phyloP scores from a whole-genome alignment of 1,140 invertebrate genomes.

The Bilobella aurantiaca region DNA sequence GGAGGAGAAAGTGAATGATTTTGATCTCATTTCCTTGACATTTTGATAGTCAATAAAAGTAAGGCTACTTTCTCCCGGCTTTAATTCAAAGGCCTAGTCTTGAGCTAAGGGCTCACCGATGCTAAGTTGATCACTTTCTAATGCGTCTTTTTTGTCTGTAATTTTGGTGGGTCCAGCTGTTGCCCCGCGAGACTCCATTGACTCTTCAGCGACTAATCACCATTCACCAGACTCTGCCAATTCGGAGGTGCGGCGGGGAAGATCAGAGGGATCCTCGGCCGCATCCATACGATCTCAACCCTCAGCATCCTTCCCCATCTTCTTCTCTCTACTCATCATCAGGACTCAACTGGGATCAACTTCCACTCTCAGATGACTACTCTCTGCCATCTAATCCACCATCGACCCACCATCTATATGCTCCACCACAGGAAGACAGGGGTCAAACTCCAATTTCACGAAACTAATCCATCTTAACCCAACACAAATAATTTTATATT shows the following conservation, averaged over 20 bases:
- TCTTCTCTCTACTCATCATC: slow-evolving; percentile 1
- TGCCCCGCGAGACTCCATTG: background rate
- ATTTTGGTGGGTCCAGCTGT: background rate
- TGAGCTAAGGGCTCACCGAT: too few relatives aligned
- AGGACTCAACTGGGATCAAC: background rate
- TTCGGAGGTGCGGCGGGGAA: background rate
- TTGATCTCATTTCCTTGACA: slow-evolving; percentile 5
- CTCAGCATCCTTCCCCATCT: background rate
- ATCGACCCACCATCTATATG: too few relatives aligned
- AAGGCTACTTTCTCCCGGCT: too few relatives aligned
- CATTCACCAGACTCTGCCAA: background rate
- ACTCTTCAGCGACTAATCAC: background rate
- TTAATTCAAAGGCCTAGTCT: too few relatives aligned
- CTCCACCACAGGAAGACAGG: background rate
- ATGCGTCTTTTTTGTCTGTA: background rate
- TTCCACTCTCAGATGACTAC: background rate
- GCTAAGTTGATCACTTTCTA: background rate
- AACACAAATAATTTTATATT: slow-evolving; percentile 3
- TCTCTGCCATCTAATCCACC: too few relatives aligned
- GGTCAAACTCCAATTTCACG: background rate
- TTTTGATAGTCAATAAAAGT: slow-evolving; percentile 8
- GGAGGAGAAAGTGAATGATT: slow-evolving; percentile 2
- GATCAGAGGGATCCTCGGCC: background rate
- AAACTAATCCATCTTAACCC: background rate
- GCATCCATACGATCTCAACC: background rate